phyloP scores from a whole-genome alignment of 2,113 vertebrate genomes.

The Oplegnathus fasciatus region DNA sequence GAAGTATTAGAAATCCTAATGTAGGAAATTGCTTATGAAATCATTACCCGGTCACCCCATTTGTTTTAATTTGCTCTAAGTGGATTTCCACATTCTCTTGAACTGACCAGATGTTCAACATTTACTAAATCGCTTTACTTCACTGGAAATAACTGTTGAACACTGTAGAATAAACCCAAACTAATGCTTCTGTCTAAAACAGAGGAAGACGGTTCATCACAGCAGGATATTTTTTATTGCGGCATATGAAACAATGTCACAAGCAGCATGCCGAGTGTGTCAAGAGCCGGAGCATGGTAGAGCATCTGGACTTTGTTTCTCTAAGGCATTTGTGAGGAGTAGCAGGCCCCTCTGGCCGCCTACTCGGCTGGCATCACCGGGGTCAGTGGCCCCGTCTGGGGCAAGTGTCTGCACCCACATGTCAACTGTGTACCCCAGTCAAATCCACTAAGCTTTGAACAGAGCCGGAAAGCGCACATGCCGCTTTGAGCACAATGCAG shows the following conservation, averaged over 20 bases:
- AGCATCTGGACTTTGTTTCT: conserved; percentile 69
- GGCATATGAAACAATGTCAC: conserved; percentile 65
- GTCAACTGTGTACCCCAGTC: conserved; percentile 75
- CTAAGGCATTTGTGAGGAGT: conserved; percentile 55
- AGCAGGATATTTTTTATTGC: conserved; percentile 57
- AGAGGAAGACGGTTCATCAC: conserved; percentile 60
- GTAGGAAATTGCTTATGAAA: conserved; percentile 84
- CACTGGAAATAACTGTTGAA: conserved; percentile 68
- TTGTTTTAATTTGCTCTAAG: conserved; percentile 87
- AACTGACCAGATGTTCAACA: conserved; percentile 86
- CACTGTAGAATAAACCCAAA: conserved; percentile 70
- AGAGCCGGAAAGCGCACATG: conserved; percentile 58
- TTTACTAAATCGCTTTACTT: conserved; percentile 77
- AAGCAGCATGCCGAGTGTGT: conserved; percentile 48
- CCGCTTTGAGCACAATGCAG: conserved; percentile 66
- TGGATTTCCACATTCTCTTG: conserved; percentile 83
- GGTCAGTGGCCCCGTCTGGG: conserved; percentile 75
- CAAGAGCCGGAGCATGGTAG: conserved; percentile 36
- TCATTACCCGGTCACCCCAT: conserved; percentile 82
- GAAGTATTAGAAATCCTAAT: conserved; percentile 83
- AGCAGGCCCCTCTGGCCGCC: conserved; percentile 47
- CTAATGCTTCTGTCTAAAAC: conserved; percentile 70
- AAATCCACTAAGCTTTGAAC: conserved; percentile 74
- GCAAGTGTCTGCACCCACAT: conserved; percentile 77
- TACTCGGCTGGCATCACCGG: conserved; percentile 60